Evolutionary conservation across 2,113 vertebrate species (phyloP).

Genomic region (Hemiscyllium ocellatum): DNA sequence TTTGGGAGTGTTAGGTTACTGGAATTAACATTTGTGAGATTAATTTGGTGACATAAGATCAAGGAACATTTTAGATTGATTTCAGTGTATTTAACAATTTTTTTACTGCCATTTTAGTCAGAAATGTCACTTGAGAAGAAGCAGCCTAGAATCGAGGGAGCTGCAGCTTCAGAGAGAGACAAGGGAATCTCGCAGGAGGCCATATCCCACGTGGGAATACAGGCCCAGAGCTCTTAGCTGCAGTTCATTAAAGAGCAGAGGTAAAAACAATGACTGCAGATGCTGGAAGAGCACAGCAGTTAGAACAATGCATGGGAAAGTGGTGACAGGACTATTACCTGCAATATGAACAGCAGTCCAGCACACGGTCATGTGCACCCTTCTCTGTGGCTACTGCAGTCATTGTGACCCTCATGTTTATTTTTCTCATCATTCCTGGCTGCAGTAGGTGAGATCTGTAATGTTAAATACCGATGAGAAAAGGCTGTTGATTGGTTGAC

Average conservation of each 20-base stretch:
- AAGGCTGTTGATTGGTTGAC: no score
- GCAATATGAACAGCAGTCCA: background rate
- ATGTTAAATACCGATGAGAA: background rate
- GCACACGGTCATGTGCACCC: background rate
- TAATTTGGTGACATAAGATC: background rate
- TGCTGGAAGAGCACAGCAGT: no score
- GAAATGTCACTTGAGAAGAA: background rate
- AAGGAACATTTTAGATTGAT: background rate
- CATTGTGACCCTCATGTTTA: background rate
- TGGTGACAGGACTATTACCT: background rate
- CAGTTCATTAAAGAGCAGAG: background rate
- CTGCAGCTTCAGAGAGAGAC: background rate
- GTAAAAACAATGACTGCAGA: no score
- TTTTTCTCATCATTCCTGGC: background rate
- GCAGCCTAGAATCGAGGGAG: background rate
- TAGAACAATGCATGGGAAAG: background rate
- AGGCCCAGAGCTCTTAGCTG: background rate
- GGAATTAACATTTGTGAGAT: background rate
- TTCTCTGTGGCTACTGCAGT: background rate
- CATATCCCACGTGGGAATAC: background rate
- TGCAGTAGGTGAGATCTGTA: background rate
- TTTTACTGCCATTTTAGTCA: background rate
- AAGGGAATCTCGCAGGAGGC: background rate
- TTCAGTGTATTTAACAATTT: background rate
- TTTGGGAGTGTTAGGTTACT: background rate